These are phyloP conservation scores for Muscicapa comitata DNA, from an alignment of 2,797 vertebrate species.

Conservation along the genomic window DNA sequence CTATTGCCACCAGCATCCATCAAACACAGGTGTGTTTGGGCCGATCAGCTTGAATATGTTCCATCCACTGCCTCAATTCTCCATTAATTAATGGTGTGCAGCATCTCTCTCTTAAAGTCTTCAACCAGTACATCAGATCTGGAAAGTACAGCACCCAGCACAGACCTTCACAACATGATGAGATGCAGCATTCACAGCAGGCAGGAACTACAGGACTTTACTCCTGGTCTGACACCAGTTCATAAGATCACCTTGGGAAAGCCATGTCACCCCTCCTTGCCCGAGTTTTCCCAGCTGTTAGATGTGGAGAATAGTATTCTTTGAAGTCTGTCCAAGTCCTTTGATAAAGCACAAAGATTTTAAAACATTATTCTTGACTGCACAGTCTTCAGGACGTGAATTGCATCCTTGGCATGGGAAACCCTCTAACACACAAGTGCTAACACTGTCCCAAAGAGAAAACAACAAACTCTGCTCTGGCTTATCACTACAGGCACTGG, in stretches of 20 bases:
- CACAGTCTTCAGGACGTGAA: background rate
- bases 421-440: background rate
- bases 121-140: background rate
- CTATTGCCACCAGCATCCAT: background rate
- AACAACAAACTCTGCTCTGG: background rate
- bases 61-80: background rate
- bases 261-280: background rate
- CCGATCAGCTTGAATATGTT: background rate
- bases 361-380: conserved; percentile 23
- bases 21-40: background rate
- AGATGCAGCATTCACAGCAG: background rate
- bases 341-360: conserved; percentile 16
- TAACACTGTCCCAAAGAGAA: background rate
- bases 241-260: background rate
- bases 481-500: conserved; percentile 21
- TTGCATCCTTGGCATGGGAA: conserved; percentile 22
- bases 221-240: background rate
- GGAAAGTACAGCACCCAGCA: background rate
- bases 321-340: conserved; percentile 9
- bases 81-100: background rate
- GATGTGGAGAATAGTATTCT: background rate
- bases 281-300: background rate
- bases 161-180: background rate
- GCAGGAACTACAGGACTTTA: background rate
- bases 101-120: background rate